A percentile compares a stretch with the other conserved stretches of the same genome.
phyloP scores from a whole-genome alignment of 1,140 invertebrate species.

The Hermetia illucens region DNA sequence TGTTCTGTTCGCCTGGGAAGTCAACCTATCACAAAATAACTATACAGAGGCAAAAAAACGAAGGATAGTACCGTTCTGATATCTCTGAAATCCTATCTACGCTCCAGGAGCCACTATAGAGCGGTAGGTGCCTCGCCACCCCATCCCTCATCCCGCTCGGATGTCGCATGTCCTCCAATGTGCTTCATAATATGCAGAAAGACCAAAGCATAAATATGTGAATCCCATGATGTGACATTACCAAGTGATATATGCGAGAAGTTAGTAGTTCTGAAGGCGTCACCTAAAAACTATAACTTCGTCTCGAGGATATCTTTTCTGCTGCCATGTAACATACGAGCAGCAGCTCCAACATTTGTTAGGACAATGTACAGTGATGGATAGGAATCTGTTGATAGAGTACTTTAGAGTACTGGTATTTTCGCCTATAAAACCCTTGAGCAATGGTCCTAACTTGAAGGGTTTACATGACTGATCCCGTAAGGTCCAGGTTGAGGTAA shows the following conservation, averaged over 20 bases:
- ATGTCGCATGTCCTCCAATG: too few species aligned
- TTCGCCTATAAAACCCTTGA: neutral
- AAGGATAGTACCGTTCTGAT: neutral
- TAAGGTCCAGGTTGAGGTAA: too few species aligned
- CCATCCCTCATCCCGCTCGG: too few species aligned
- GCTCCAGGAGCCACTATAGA: neutral
- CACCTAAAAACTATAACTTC: conserved; percentile 1
- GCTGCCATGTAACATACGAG: neutral
- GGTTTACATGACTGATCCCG: too few species aligned
- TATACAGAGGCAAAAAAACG: neutral
- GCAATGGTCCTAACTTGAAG: neutral
- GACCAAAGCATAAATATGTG: conserved; percentile 1
- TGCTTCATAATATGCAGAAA: too few species aligned
- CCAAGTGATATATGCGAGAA: conserved; percentile 1
- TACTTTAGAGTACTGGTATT: neutral
- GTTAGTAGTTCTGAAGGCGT: conserved; percentile 1
- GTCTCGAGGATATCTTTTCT: neutral
- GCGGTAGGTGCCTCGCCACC: too few species aligned
- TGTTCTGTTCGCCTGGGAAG: neutral
- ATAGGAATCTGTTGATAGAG: neutral
- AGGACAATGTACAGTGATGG: neutral
- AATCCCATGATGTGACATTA: neutral
- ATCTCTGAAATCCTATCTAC: neutral
- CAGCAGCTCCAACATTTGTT: neutral
- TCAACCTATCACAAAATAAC: neutral